Percentiles rank a stretch among this genome's conserved stretches.
These are phyloP conservation scores for Zaprionus bogoriensis DNA, from an alignment of 2,888 invertebrate genomes.

Conservation along the genomic window DNA sequence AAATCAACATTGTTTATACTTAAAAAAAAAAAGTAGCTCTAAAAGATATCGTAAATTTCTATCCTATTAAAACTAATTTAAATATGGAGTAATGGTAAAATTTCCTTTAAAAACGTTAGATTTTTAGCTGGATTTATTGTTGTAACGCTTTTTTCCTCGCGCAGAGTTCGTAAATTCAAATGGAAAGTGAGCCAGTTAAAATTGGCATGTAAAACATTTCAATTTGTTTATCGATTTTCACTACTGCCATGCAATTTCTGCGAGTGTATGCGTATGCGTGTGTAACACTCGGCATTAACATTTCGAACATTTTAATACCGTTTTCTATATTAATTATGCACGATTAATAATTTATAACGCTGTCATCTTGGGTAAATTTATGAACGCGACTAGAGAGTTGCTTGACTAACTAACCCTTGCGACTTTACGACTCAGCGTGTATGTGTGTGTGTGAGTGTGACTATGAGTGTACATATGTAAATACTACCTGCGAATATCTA, in stretches of 20 bases:
- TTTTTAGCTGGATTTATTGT: too few species aligned
- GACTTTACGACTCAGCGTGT: background rate
- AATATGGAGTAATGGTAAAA: too few species aligned
- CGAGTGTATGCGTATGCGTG: background rate
- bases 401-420: constrained; percentile 60
- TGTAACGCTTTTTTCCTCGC: too few species aligned
- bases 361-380: constrained; percentile 59
- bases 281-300: constrained; percentile 8
- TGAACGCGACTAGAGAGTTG: constrained; percentile 28
- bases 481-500: constrained; percentile 42
- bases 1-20: too few species aligned
- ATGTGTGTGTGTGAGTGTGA: background rate
- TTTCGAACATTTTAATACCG: constrained; percentile 17
- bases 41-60: too few species aligned
- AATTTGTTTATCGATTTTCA: background rate
- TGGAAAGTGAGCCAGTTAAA: background rate
- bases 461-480: constrained; percentile 32
- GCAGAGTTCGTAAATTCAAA: too few species aligned
- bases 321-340: constrained; percentile 37
- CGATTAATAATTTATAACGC: constrained; percentile 47
- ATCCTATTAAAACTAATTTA: too few species aligned
- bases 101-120: too few species aligned
- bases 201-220: background rate
- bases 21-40: too few species aligned
- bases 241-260: background rate